Evolutionary conservation across 1,140 invertebrate species (phyloP), one percentile per base, ranked within the genome.

Genomic region (Cataglyphis hispanica): DNA sequence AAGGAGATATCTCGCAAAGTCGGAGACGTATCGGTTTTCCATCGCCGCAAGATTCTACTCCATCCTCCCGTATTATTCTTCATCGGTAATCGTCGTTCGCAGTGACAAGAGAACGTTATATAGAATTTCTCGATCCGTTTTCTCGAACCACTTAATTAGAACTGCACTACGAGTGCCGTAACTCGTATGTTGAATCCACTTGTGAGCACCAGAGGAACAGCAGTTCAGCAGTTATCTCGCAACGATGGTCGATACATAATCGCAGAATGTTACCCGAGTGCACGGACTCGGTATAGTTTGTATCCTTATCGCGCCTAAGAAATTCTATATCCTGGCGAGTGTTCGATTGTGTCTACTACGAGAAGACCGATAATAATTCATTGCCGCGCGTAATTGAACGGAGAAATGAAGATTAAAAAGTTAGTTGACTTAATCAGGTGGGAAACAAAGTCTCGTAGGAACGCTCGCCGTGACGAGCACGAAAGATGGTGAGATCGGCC

Each of bases 331-430:
- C 19, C 22, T 19, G 19, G 19, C 3, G 37, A 46, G 25, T 46
- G 74, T 74, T 61, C 67, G 67, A 83, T 74, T 74, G 34, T 31
- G 34, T 31, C 37, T 50, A 27, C 53, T 31, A 46, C 46, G 83
- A 60, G 37, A 88, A 91, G 91, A 91, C 92, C 86, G 84, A 87
- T 93, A 94, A 94, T 93, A 94, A 94, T 93, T 94, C 92, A 93
- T 94, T 93, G 90, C 84, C 86, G 72, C 70, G 87, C 72, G 66
- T 94, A 93, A 94, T 93, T 94, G 92, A 92, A 87, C 77, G 89
- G 86, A 50, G 46, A 93, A 91, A 93, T 89, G 86, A 91, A 92
- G 86, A 93, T 93, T 93, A 92, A 93, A 92, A 92, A 91, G 91
- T 92, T 91, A 77, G 87, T 83, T 84, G 90, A 92, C 89, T 91